Evolutionary conservation across 2,113 vertebrate species (phyloP), one percentile per base, ranked within the genome.

Genomic region (Lepus europaeus): DNA sequence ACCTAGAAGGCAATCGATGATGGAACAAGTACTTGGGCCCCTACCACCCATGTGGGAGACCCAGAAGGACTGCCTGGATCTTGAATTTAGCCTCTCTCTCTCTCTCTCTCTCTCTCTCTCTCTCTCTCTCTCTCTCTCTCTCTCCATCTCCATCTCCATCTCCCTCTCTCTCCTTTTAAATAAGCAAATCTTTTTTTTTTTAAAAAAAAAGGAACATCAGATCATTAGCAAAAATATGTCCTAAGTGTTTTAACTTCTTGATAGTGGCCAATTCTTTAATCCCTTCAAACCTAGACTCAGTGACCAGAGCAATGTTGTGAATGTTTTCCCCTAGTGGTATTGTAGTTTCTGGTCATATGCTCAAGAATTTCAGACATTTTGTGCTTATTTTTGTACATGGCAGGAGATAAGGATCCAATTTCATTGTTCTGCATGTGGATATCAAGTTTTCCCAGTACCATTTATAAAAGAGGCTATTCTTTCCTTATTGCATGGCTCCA

Each of bases 161-260:
- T 45, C 17, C 19, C 14, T 59, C 13, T 59, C 19, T 59, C 14
- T 59, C 14, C 19, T 59, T 59, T 59, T 19, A 59, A 59, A 59
- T 59, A 59, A 59, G 56, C 17, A 59, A 59, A 59, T 59, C 10
- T 59, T 59, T 59, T 59, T 59, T 59, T 45, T 45, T 45, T 45
- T 6, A 45, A 13, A 59, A 16, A 59, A 59, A 31, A 88, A 19
- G 85, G 25, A 87, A 91, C 27, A 3, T 56, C 49, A 70, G 2
- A 70, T 83, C 4, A 59, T 74, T 45, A 78, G 51, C 25, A 89
- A 95, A 93, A 53, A 7, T 17, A n/a, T 82, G 83, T 87, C 69
- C 87, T 9, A 95, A 89, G 3, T 73, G 77, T 0, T 12, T 66
- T 1, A 23, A 23, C 39, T 90, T 94, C 66, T 95, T 25, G 29